These are phyloP conservation scores for Temnothorax nylanderi DNA, from an alignment of 1,140 invertebrate genomes.

Conservation along the genomic window DNA sequence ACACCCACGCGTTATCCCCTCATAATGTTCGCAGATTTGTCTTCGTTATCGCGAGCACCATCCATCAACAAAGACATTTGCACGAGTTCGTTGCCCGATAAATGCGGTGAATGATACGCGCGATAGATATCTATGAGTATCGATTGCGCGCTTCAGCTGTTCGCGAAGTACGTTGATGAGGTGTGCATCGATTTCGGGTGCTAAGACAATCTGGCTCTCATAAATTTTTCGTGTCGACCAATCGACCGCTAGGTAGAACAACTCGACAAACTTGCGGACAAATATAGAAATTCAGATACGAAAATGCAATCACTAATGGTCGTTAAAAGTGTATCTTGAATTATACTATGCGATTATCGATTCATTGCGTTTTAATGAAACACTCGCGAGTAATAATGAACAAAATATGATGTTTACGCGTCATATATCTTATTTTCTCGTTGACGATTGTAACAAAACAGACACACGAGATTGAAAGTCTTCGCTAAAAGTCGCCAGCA, in stretches of 20 bases:
- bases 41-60: conserved; percentile 53
- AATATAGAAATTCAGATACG: not conserved
- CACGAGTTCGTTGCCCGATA: conserved; percentile 53
- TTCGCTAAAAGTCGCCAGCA: not conserved
- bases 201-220: not conserved
- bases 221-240: not conserved
- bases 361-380: not conserved
- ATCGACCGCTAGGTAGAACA: not conserved
- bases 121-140: conserved; percentile 50
- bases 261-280: not conserved
- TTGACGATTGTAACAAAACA: not conserved
- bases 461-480: not conserved
- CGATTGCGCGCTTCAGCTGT: conserved; percentile 33
- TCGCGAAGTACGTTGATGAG: conserved; percentile 21
- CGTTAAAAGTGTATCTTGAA: conserved; percentile 17
- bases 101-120: conserved; percentile 26
- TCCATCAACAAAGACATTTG: conserved; percentile 61
- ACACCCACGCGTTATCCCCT: conserved; percentile 44
- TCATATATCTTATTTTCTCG: conserved; percentile 1
- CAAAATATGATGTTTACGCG: not conserved
- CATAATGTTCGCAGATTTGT: conserved; percentile 57
- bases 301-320: conserved; percentile 20
- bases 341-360: not conserved
- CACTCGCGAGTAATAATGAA: not conserved
- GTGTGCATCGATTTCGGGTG: not conserved